Base-by-base conservation (phyloP, 2,797 vertebrate genomes). In the Glyptemys insculpta region DNA sequence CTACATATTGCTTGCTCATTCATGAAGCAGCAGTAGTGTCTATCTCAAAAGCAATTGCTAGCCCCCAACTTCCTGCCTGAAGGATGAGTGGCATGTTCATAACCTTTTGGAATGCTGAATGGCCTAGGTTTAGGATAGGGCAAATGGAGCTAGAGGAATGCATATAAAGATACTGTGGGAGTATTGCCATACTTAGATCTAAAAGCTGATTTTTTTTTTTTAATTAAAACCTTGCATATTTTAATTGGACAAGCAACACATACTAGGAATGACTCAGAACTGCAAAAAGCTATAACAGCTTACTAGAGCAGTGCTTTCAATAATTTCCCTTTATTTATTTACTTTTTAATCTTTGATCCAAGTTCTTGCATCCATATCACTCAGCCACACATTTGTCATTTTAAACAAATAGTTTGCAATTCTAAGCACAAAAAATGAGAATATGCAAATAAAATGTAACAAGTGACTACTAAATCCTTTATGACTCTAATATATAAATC, bases 331-430 rank as follows among this genome's bases (percentile, higher is more conserved):
- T 78, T 90, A 85, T 81, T 52, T 74, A n/a, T 86, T 89, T 81
- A 6, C 49, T 79, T 95, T 95, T 94, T 94, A 80, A 59, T 81
- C 49, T 92, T 91, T 94, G 2, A 1, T 79, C 47, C 72, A 79
- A 78, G 25, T 82, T 94, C 92, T 93, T 88, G 62, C 53, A 44
- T 88, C 52, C 85, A 87, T 96, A 57, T 94, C 89, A 94, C 84
- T 93, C 68, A 78, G 59, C 27, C 83, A 65, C 87, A 79, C 23
- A 49, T 23, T 81, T 89, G 53, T 81, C 74, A 89, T 87, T 92
- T 86, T 85, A 95, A 94, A 94, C 90, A 92, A 93, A 68, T 95
- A 92, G 76, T 53, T 93, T 90, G 44, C 62, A 78, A 81, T 85
- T 92, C n/a, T 59, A 81, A 87, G 53, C 87, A 76, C 85, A 86